Base-by-base conservation (phyloP, 2,113 vertebrate species). In the Oncorhynchus kisutch region DNA sequence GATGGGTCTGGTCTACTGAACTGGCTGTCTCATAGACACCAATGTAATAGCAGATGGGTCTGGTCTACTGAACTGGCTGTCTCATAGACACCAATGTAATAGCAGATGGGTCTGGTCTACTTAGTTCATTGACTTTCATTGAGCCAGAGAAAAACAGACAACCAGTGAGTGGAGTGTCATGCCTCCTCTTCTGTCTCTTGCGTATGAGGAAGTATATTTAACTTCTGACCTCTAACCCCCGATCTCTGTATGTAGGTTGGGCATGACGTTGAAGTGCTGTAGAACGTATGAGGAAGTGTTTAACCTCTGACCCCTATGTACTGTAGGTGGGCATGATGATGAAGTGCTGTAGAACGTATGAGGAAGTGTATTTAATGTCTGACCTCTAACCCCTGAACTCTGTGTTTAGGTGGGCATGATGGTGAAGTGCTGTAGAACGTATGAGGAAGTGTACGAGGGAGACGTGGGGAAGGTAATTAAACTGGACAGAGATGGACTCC, bases 381-480 rank as follows among this genome's bases (percentile, higher is more conserved):
- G 25, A 25, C 25, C 25, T 25, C 25, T 25, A 25, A 25, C 25
- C 25, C 1, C 25, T 67, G 45, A 78, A 39, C 5, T 3, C 27
- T 75, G 51, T 72, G 22, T 72, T 24, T 24, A 99, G 98, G 97
- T 99, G 85, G 97, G 97, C 27, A 99, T 99, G 98, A 99, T 99
- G 97, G 98, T 99, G 70, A 94, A 96, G 81, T 99, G 97, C 89
- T 99, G 98, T 82, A 94, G 97, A 76, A 95, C 97, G 1, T 99
- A 99, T 31, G 97, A 99, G 89, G 98, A 99, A 68, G 98, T 99
- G 74, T 97, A 96, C 81, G 98, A 99, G 67, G 98, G 97, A 8
- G 97, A 99, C 48, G 92, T 97, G 5, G 98, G 98, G 31, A 99
- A 99, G 90, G 98, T 99, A 71, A 98, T 99, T 72, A 99, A 99